Conservation (phyloP, 2,113 vertebrate genomes). For the Nyctereutes procyonoides region DNA sequence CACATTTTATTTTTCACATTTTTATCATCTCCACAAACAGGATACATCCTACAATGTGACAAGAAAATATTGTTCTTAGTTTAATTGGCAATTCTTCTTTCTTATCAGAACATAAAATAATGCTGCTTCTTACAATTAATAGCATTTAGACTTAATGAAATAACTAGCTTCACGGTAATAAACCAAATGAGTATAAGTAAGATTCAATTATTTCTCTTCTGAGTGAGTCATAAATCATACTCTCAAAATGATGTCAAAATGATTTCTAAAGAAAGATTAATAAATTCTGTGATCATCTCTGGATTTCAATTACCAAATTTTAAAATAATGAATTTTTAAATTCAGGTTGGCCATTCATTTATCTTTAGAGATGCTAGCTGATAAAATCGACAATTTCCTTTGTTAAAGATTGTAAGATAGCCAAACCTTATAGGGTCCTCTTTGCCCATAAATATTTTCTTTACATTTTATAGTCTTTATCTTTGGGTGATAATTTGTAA, state of each 20-base stretch:
- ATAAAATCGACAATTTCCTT: constrained; percentile 26
- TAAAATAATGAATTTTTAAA: constrained; percentile 56
- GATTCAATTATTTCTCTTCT: constrained; percentile 48
- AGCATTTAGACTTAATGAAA: constrained; percentile 42
- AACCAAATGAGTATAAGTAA: neutral
- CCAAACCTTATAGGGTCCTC: neutral
- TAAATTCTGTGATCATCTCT: constrained; percentile 21
- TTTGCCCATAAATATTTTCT: constrained; percentile 28
- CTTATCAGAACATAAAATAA: constrained; percentile 57
- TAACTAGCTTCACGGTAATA: constrained; percentile 47
- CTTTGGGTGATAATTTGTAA: neutral
- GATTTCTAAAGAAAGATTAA: constrained; percentile 58
- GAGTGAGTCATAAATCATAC: constrained; percentile 26
- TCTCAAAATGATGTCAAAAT: constrained; percentile 51
- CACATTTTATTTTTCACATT: neutral
- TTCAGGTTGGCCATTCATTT: constrained; percentile 31
- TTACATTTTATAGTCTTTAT: neutral
- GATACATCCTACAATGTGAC: neutral
- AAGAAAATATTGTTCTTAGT: constrained; percentile 22
- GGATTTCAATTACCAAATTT: constrained; percentile 50
- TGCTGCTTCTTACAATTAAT: neutral
- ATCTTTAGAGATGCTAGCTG: neutral
- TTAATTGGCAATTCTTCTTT: constrained; percentile 30
- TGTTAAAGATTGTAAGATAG: constrained; percentile 46
- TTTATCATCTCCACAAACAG: constrained; percentile 3